Evolutionary conservation across 2,113 vertebrate species (phyloP), one percentile per base, ranked within the genome.

Genomic region (Antigone vipio): DNA sequence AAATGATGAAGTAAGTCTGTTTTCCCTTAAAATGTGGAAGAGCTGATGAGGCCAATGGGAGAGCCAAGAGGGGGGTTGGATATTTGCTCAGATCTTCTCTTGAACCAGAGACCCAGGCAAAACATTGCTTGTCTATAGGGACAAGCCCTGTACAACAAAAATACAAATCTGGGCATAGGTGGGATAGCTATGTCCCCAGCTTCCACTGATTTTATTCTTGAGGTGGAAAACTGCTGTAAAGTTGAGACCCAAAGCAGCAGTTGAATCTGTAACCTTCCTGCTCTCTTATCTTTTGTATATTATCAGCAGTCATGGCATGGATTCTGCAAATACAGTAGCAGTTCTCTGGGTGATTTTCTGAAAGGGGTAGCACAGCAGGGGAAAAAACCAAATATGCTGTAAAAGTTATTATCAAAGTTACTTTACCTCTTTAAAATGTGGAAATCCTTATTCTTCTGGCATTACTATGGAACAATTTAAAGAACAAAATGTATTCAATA

Each of bases 401-500:
- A 12, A 63, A 91, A 60, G 26, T 56, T 88, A 50, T 64, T 72
- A 40, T 89, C 58, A 59, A 91, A 93, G 45, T 69, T 78, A 77
- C 47, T 91, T 91, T 94, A 88, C 96, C 95, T 89, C 94, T 95
- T 93, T 84, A 93, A 97, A 94, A 78, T 50, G 53, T 86, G 68
- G 67, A 88, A 91, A 91, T 75, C 74, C 55, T 85, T 67, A 59
- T 85, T 85, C 68, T 94, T 89, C 58, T 86, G 89, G 88, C 91
- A 93, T 96, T 92, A 67, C 38, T 56, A 53, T 53, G 69, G 73
- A 97, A 69, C 20, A 62, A 56, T 42, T 79, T 82, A 60, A 95
- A 76, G 60, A 93, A 91, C 52, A 96, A 96, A 97, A 78, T 82
- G 56, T 77, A 83, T 96, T 94, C 77, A 82, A 88, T 97, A 92